Base-by-base conservation (phyloP, 2,888 invertebrate genomes). In the Amphipyra tragopoginis region DNA sequence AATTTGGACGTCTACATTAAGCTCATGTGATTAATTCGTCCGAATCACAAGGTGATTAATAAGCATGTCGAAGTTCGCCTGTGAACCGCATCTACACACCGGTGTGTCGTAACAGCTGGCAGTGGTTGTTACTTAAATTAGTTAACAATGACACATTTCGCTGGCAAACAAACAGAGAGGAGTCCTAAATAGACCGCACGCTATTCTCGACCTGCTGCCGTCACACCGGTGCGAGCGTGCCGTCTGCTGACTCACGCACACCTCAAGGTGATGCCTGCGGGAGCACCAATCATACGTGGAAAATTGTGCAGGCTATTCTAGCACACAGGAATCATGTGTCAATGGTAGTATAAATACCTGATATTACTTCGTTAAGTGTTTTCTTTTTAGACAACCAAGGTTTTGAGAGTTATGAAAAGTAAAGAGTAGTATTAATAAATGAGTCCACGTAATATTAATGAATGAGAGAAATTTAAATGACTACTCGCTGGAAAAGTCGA, bases 101-200 rank as follows among this genome's bases (percentile, higher is more conserved):
- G 72, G 52, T 69, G 90, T 92, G 90, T 92, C 90, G 94, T 92
- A 94, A 94, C 89, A 90, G 86, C 93, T 94, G 94, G 94, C 94
- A 91, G 87, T 86, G 86, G 90, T 77, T 86, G 93, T 93, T 92
- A 93, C 94, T 94, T 91, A 93, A 93, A 93, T 94, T 94, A 94
- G 94, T 94, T 94, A 94, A 94, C 94, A 94, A 94, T 94, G 94
- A 94, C 94, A 94, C 94, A 94, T 93, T 90, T 94, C 85, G 90
- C 93, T 94, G 94, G 94, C 94, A 94, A 94, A 94, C 94, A 93
- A 92, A 93, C 93, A 83, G 84, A 88, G 89, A 92, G 90, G 88
- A 90, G 88, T 92, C 90, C 89, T 92, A 94, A 94, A 94, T 94
- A 94, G 94, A 90, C 85, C 92, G 86, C 86, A 86, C 69, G 90